These are phyloP conservation scores for Meteorus colon DNA, from an alignment of 2,888 invertebrate genomes.

Conservation along the genomic window DNA sequence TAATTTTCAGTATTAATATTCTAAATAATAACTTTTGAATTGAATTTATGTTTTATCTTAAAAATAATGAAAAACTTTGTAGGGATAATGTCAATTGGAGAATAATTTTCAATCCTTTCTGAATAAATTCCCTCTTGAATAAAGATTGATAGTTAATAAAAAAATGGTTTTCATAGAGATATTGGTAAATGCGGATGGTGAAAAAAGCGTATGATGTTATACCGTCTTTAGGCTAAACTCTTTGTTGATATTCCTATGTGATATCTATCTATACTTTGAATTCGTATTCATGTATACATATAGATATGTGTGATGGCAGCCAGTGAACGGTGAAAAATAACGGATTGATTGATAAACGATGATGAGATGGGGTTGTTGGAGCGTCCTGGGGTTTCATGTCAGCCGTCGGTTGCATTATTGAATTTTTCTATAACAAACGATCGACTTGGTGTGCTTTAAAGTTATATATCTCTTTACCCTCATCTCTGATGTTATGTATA, in stretches of 20 bases:
- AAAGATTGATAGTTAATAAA: no score
- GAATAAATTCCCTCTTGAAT: no score
- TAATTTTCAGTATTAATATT: no score
- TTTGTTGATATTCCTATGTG: background rate
- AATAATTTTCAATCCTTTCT: no score
- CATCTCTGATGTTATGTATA: conserved; percentile 35
- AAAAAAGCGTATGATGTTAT: background rate
- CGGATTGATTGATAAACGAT: conserved; percentile 62
- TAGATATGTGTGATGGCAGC: background rate
- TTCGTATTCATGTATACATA: background rate
- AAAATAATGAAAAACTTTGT: no score
- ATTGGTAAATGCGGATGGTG: no score
- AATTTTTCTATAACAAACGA: conserved; percentile 65
- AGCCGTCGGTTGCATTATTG: conserved; percentile 62
- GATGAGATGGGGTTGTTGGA: conserved; percentile 53
- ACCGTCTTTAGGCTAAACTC: background rate
- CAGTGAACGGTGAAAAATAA: conserved; percentile 54
- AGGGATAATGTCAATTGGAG: no score
- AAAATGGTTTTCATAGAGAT: no score
- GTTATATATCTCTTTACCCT: conserved; percentile 32
- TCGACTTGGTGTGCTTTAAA: conserved; percentile 52
- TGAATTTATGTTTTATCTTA: no score
- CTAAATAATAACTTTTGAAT: no score
- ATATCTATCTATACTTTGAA: background rate
- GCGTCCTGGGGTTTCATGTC: conserved; percentile 54